Evolutionary conservation across 2,888 invertebrate species (phyloP).

Genomic region (Meiosimyza decipiens): DNA sequence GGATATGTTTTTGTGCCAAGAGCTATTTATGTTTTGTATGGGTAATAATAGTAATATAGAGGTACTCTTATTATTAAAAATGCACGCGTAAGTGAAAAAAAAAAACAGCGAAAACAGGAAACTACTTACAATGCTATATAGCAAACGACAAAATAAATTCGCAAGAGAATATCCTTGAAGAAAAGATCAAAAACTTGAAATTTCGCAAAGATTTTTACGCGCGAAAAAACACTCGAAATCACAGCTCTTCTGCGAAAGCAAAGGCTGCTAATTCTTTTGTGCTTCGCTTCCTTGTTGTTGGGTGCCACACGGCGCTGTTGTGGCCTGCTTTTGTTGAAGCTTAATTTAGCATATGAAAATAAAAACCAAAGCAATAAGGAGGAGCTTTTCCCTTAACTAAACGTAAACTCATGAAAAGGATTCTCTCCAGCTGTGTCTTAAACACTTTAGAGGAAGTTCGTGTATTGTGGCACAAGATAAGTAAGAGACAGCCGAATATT

Average conservation of each 20-base stretch:
- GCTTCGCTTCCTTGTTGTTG: neutral
- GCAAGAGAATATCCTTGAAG: neutral
- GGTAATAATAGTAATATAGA: constrained; percentile 19
- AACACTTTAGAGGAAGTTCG: too few relatives aligned
- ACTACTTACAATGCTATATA: neutral
- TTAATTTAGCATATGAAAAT: constrained; percentile 13
- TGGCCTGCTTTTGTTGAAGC: constrained; percentile 3
- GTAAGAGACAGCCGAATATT: too few relatives aligned
- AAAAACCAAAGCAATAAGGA: too few relatives aligned
- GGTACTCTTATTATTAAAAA: constrained; percentile 6
- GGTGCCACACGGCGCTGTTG: too few relatives aligned
- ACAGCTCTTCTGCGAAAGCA: neutral
- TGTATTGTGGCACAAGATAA: too few relatives aligned
- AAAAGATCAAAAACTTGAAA: neutral
- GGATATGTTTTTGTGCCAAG: constrained; percentile 35
- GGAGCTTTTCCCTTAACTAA: too few relatives aligned
- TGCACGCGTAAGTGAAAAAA: neutral
- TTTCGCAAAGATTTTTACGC: constrained; percentile 28
- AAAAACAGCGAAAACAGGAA: constrained; percentile 5
- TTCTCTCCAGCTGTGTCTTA: too few relatives aligned
- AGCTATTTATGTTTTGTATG: constrained; percentile 22
- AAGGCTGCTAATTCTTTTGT: neutral
- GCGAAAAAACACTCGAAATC: constrained; percentile 28
- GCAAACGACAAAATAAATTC: neutral
- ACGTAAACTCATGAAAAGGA: too few relatives aligned